Base-by-base conservation (phyloP, 2,888 invertebrate genomes). In the Epirrita christyi region DNA sequence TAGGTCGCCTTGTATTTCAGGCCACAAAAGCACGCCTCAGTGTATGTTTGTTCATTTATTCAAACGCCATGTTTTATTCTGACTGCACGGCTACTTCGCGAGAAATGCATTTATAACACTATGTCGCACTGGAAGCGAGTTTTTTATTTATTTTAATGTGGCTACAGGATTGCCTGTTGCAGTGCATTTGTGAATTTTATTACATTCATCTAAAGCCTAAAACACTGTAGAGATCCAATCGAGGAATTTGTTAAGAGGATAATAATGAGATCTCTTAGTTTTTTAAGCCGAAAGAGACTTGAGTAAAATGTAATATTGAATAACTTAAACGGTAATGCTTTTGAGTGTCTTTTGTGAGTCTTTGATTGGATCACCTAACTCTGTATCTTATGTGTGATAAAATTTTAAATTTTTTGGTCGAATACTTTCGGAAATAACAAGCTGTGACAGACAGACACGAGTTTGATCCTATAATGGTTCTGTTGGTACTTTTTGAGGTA, bases 41-140 rank as follows among this genome's bases (percentile, higher is more conserved):
- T 74, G 78, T 77, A 41, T 66, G 69, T 69, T 76, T 72, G 72
- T 72, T 79, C 70, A 81, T 80, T 83, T 81, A 83, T 80, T 77
- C 74, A 76, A 49, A 62, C 61, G 61, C 64, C 62, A 78, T 77
- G 76, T 81, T 83, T 83, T 82, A 81, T 81, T 77, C 73, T 50
- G 59, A 62, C 52, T 66, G 59, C 55, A 45, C 46, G 37, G 60
- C 59, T 65, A 61, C 64, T 58, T 58, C 45, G 56, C 54, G 44
- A 47, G 59, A 57, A 56, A 69, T 71, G 68, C 68, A 67, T 62
- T 70, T 66, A 63, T 59, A 59, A 59, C 55, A 36, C 55, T 47
- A 5, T 59, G 62, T 67, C 68, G 61, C 67, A 61, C 55, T 59
- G 60, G 34, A 36, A 41, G 34, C 36, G 8, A 14, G 40, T 13